Evolutionary conservation across 2,797 vertebrate genomes (phyloP).

Genomic region (Gallinago nigripennis): DNA sequence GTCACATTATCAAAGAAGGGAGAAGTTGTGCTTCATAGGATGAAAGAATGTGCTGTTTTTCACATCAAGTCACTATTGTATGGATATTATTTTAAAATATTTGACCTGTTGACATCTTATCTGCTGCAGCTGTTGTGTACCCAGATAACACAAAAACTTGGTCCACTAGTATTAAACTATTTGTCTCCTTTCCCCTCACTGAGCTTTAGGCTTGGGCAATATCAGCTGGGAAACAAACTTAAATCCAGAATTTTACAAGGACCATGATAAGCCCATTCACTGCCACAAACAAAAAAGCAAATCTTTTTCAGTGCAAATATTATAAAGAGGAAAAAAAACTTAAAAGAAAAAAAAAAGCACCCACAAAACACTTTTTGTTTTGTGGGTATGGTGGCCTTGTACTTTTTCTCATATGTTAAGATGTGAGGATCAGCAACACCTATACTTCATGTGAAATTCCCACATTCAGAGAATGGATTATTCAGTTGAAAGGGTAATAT

Average conservation of each 20-base stretch:
- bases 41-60: not conserved
- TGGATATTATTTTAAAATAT: conserved; percentile 11
- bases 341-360: not conserved
- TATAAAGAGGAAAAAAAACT: not conserved
- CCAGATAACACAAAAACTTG: conserved; percentile 12
- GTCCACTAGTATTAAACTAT: not conserved
- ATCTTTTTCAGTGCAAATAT: not conserved
- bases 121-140: not conserved
- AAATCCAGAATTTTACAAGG: not conserved
- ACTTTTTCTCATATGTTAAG: not conserved
- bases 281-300: not conserved
- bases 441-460: not conserved
- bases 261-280: not conserved
- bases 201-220: not conserved
- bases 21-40: not conserved
- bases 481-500: not conserved
- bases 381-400: not conserved
- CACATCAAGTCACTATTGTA: not conserved
- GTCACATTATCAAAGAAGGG: not conserved
- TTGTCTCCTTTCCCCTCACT: not conserved
- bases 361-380: not conserved
- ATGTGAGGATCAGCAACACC: not conserved
- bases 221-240: not conserved
- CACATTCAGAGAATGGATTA: not conserved
- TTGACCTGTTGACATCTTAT: conserved; percentile 24